Percentiles rank a stretch among this genome's conserved stretches.
Conservation (phyloP, 2,888 invertebrate species). For the Notocelia uddmanniana region DNA sequence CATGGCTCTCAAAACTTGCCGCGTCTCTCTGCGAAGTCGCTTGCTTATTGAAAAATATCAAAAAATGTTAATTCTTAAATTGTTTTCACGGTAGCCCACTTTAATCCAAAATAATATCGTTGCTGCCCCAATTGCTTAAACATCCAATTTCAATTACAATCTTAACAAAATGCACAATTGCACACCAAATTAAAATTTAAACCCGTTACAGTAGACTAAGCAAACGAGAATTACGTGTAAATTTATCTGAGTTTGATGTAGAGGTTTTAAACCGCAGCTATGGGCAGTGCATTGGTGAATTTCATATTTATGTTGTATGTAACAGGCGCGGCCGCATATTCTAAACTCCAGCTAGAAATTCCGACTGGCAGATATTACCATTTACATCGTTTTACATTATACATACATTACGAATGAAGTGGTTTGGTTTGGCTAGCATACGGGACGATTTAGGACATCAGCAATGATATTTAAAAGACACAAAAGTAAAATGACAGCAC, state of each 20-base stretch:
- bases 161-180: not conserved
- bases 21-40: not conserved
- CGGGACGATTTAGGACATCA: not conserved
- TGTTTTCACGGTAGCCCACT: not conserved
- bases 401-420: constrained; percentile 26
- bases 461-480: not conserved
- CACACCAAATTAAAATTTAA: not conserved
- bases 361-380: constrained; percentile 41
- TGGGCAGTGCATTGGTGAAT: constrained; percentile 40
- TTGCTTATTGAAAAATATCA: not conserved
- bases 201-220: constrained; percentile 40
- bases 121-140: not conserved
- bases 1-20: not conserved
- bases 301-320: constrained; percentile 9
- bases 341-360: constrained; percentile 37
- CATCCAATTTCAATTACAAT: not conserved
- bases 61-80: not conserved
- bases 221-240: constrained; percentile 57
- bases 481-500: no score
- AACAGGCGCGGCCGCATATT: constrained; percentile 30
- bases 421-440: constrained; percentile 15
- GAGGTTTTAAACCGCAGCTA: constrained; percentile 52
- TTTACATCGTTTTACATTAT: constrained; percentile 21
- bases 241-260: constrained; percentile 57
- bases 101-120: not conserved